These are phyloP conservation scores for Drosophila seguyi DNA, from an alignment of 1,140 invertebrate genomes.

Conservation along the genomic window DNA sequence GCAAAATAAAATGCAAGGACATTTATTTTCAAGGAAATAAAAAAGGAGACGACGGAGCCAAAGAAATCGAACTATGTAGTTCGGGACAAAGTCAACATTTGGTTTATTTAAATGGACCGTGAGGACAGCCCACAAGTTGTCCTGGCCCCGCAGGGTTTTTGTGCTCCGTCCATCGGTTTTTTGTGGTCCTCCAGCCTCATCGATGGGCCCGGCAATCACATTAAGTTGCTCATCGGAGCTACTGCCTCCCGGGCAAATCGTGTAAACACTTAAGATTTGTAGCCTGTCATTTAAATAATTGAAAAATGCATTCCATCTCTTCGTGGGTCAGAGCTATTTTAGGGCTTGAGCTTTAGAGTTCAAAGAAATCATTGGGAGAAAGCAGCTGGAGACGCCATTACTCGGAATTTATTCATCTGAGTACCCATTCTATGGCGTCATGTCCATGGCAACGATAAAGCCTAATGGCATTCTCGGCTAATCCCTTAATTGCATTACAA, in stretches of 20 bases:
- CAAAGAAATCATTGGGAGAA: conserved; percentile 11
- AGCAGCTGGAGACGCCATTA: conserved; percentile 7
- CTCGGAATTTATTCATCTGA: conserved; percentile 6
- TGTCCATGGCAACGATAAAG: conserved; percentile 59
- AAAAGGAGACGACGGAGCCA: conserved; percentile 14
- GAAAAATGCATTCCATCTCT: conserved; percentile 59
- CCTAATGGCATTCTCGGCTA: conserved; percentile 76
- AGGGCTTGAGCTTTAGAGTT: conserved; percentile 13
- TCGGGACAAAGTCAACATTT: conserved; percentile 61
- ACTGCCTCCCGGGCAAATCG: conserved; percentile 47
- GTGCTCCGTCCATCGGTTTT: conserved; percentile 15
- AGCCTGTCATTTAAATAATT: conserved; percentile 79
- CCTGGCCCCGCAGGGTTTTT: conserved; percentile 7
- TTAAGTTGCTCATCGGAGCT: conserved; percentile 54
- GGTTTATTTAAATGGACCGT: conserved; percentile 76
- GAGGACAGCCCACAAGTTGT: conserved; percentile 55
- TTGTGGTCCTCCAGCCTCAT: conserved; percentile 40
- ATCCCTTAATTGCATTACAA: conserved; percentile 80
- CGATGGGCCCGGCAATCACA: conserved; percentile 66
- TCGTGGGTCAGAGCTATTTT: conserved; percentile 16
- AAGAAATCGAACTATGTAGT: conserved; percentile 41
- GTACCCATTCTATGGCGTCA: conserved; percentile 9
- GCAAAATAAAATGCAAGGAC: conserved; percentile 66
- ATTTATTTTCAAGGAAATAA: conserved; percentile 55
- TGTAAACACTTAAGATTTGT: conserved; percentile 73